Evolutionary conservation across 2,797 vertebrate genomes (phyloP), one percentile per base, ranked within the genome.

Genomic region (Meda fulgida): DNA sequence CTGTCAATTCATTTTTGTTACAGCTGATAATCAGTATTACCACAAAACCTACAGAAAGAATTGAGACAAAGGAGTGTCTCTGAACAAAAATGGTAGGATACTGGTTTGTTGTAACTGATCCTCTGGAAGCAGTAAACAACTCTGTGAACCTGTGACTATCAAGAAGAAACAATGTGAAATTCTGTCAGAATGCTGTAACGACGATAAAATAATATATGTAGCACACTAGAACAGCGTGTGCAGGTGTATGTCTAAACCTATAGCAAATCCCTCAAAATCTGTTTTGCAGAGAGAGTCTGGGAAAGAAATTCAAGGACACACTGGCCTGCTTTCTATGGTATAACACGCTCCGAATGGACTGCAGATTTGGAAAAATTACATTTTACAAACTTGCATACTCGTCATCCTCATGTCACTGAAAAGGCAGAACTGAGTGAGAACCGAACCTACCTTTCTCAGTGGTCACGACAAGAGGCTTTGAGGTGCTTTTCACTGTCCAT

Each of bases 401-500:
- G 23, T 18, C 19, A 53, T 36, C 7, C 46, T 66, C 13, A 66
- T 51, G 55, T 46, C 38, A 79, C 23, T 60, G 31, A 80, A 31
- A 29, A 34, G 6, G n/a, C n/a, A 60, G 16, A 31, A 65, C 13
- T 29, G 58, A 60, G 29, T 58, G 43, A 26, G 36, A 48, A 48
- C 18, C 21, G 31, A 58, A 7, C 63, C 70, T 87, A 90, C 87
- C 87, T 88, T 38, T 87, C 34, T 88, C 80, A 48, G 69, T 75
- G 84, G 89, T 88, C 63, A 63, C 66, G n/a, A 72, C 19, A 26
- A 26, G 16, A 36, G 79, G 23, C 40, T 73, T n/a, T 36, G 26
- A 48, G 36, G 65, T 60, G 85, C 63, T 84, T 31, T 40, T 76
- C 21, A 55, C 71, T 29, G 78, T 73, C 86, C 79, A 81, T 8